Base-by-base conservation (phyloP, 2,797 vertebrate genomes). In the Echiichthys vipera region DNA sequence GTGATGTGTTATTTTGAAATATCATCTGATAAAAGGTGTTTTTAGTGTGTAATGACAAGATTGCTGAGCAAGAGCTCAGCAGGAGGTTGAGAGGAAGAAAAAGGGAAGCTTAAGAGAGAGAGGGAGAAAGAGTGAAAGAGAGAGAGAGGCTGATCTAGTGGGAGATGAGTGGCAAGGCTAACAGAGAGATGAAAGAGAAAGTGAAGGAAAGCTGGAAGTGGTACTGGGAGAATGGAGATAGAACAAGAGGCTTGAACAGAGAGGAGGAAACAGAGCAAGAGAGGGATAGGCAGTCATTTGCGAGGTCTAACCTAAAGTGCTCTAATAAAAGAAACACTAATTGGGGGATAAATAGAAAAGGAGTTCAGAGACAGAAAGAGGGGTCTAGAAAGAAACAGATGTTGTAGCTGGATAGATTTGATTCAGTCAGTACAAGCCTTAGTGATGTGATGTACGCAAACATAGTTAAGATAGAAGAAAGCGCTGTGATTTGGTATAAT, bases 101-200 rank as follows among this genome's bases (percentile, higher is more conserved):
- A 46, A 46, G 32, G 34, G 32, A 39, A 50, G 61, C 61, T 50
- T 39, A 14, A 49, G 18, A 22, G 42, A 39, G 24, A 37, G 40
- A 14, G 43, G 5, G 51, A 25, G 37, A 40, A 10, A 18, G 22
- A 17, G 13, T 27, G 40, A 43, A n/a, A 2, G 39, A 67, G 56
- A 53, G 24, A 57, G 25, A 43, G 69, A 20, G 18, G 32, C 32
- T 57, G 56, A 81, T 78, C 36, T 64, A 65, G 50, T 54, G 64
- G 39, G 45, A 73, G 84, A 86, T 71, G 59, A 73, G 76, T 85
- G 65, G 45, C 36, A 37, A 61, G 43, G 51, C 62, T 54, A 76
- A 76, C 65, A 54, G 67, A 56, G 42, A 77, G 77, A 89, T 87
- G 74, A 84, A 87, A 87, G 80, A 74, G 65, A 64, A 78, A 37